These are phyloP conservation scores for Caloenas nicobarica DNA, from an alignment of 2,113 vertebrate species.

Conservation along the genomic window DNA sequence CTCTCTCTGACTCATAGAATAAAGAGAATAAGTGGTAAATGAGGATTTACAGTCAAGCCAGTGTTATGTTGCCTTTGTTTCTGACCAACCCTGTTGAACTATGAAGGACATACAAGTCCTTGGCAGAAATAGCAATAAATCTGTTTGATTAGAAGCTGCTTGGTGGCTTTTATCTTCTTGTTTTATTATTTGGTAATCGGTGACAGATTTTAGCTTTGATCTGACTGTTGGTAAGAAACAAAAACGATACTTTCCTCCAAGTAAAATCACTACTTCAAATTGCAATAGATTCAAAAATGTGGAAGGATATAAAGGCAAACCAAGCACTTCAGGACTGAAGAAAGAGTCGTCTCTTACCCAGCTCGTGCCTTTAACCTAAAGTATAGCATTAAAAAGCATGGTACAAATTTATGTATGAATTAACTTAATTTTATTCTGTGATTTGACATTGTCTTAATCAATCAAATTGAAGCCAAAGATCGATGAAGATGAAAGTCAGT, in stretches of 20 bases:
- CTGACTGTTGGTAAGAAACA: background rate
- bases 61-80: background rate
- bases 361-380: background rate
- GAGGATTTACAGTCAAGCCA: background rate
- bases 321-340: background rate
- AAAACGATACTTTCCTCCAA: background rate
- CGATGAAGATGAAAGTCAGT: background rate
- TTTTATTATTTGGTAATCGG: background rate
- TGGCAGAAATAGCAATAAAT: background rate
- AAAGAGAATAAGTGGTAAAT: background rate
- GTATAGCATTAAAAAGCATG: background rate
- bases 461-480: background rate
- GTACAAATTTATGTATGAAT: background rate
- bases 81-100: background rate
- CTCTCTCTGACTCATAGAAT: background rate
- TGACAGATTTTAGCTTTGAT: background rate
- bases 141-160: background rate
- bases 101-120: background rate
- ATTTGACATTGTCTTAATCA: background rate
- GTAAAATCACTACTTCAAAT: background rate
- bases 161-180: background rate
- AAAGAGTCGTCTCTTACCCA: background rate
- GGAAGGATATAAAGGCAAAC: background rate
- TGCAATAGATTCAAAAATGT: background rate
- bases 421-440: background rate